phyloP scores from a whole-genome alignment of 2,797 vertebrate species.

The Centroberyx gerrardi region DNA sequence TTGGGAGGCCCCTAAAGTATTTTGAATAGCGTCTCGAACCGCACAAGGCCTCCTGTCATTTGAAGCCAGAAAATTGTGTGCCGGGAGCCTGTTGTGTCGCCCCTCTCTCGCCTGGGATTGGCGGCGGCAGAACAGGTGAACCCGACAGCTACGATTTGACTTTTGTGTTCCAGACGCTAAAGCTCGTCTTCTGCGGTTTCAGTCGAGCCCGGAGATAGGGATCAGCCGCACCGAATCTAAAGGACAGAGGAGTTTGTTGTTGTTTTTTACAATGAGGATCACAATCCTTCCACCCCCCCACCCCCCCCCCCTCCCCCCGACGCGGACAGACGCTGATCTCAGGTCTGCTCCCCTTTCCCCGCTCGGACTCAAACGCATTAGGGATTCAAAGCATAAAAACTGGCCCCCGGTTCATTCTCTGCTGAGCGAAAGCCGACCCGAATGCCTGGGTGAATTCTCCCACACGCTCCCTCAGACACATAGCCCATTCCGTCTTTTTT shows the following conservation, averaged over 20 bases:
- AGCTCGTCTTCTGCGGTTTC: conserved; percentile 40
- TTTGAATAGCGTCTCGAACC: conserved; percentile 63
- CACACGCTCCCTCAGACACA: conserved; percentile 7
- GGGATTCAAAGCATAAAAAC: conserved; percentile 24
- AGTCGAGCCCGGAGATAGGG: conserved; percentile 29
- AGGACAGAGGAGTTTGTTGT: conserved; percentile 48
- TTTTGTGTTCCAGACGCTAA: neutral
- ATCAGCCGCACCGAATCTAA: conserved; percentile 29
- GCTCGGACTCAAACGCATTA: neutral
- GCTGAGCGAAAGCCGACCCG: neutral
- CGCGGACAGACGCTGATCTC: conserved; percentile 36
- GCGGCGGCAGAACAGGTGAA: conserved; percentile 52
- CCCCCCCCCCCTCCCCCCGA: conserved; percentile 40
- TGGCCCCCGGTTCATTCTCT: conserved; percentile 18
- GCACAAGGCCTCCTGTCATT: conserved; percentile 68
- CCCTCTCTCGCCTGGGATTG: conserved; percentile 31
- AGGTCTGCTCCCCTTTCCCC: conserved; percentile 36
- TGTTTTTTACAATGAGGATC: conserved; percentile 46
- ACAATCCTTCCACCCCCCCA: conserved; percentile 41
- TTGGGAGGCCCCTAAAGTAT: conserved; percentile 69
- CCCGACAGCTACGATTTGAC: conserved; percentile 19
- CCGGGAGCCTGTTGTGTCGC: conserved; percentile 38
- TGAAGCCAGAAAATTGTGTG: conserved; percentile 51
- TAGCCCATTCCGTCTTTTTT: conserved; percentile 27
- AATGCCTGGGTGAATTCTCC: neutral